These are phyloP conservation scores for Benitochromis conjunctus DNA, from an alignment of 2,113 vertebrate genomes.

Conservation along the genomic window DNA sequence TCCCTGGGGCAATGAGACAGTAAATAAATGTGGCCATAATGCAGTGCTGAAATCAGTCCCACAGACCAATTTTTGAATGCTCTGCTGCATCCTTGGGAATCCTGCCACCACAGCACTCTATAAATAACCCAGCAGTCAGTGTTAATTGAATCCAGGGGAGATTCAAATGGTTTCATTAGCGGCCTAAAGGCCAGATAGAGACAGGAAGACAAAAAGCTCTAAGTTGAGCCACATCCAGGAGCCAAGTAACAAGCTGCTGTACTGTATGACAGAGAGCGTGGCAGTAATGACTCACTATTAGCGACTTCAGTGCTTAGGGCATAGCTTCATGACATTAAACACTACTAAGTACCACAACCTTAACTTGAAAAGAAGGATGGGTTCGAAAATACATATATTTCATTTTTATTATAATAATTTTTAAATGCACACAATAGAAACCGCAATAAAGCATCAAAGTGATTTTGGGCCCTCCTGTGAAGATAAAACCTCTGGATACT, in stretches of 20 bases:
- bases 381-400: not conserved
- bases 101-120: constrained; percentile 20
- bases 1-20: not conserved
- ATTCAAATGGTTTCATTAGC: constrained; percentile 39
- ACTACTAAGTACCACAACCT: not conserved
- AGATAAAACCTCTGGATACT: not conserved
- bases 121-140: constrained; percentile 42
- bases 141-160: constrained; percentile 21
- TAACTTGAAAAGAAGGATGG: not conserved
- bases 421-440: not conserved
- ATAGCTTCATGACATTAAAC: not conserved
- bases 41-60: constrained; percentile 16
- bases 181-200: not conserved
- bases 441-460: not conserved
- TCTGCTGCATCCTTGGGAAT: constrained; percentile 21
- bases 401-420: not conserved
- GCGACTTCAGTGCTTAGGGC: not conserved
- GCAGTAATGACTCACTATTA: not conserved
- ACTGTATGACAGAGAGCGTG: not conserved
- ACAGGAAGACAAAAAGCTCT: not conserved
- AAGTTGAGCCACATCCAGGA: not conserved
- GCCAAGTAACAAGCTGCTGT: not conserved
- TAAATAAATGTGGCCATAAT: constrained; percentile 43
- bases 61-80: constrained; percentile 3
- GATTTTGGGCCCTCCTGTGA: not conserved